Evolutionary conservation across 2,888 invertebrate species (phyloP), one percentile per base, ranked within the genome.

Genomic region (Hydrotaea cyrtoneurina): DNA sequence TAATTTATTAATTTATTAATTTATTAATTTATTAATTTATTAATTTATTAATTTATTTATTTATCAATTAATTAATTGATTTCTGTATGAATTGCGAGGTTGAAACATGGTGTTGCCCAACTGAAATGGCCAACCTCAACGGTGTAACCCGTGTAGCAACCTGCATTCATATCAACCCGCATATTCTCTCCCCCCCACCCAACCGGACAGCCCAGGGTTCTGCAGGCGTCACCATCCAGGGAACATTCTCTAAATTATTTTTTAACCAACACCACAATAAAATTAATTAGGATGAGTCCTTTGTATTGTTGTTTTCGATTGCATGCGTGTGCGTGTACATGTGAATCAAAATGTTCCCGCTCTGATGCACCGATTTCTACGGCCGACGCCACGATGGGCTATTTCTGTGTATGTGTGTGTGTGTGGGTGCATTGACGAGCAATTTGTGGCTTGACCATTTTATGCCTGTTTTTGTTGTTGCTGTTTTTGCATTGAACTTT

Each of bases 391-490:
- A 10, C 84, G 86, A 83, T 86, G 85, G 77, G 85, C 87, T 85
- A 87, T 88, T 87, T 86, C 83, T 39, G 39, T 39, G 39, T 13
- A 13, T 39, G 87, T 88, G 88, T 84, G 64, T 87, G 86, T 88
- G 86, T 86, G 86, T 83, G 86, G 87, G 88, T 85, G 62, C 79
- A 82, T 85, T 86, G 83, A 83, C 83, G 83, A 82, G 75, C 87
- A 87, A 87, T 87, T 89, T 89, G 89, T 87, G 88, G 88, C 88
- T 88, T 86, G 86, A 76, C 76, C 85, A 80, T 82, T 74, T 85
- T 77, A 77, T 85, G 72, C 8, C 53, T n/a, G 8, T 59, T 59
- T 59, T 55, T 75, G 36, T 78, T n/a, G n/a, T n/a, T n/a, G n/a
- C n/a, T n/a, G n/a, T n/a, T 31, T 31, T 64, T 76, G 50, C 21